A percentile compares a stretch with the other conserved stretches of the same genome.
Evolutionary conservation across 2,888 invertebrate genomes (phyloP).

Genomic region (Xylophagus ater): DNA sequence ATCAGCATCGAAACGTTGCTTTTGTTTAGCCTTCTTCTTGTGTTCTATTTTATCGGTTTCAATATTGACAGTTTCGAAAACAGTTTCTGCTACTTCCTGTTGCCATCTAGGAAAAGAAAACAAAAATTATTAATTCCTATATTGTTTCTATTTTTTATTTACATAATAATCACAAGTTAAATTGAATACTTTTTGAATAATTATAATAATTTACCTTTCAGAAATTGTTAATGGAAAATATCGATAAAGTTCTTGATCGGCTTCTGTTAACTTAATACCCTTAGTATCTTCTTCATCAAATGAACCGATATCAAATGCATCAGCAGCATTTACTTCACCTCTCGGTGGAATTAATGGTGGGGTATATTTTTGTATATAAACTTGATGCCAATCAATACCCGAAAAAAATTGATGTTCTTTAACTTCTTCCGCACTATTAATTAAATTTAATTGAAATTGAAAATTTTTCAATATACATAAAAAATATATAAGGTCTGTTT

Average conservation of each 20-base stretch:
- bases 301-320: slow-evolving; percentile 99
- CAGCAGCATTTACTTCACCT: slow-evolving; percentile 98
- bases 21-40: slow-evolving; percentile 89
- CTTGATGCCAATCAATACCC: slow-evolving; percentile 98
- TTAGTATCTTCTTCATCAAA: slow-evolving; percentile 99
- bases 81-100: slow-evolving; percentile 95
- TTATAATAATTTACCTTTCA: slow-evolving; percentile 51
- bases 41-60: slow-evolving; percentile 95
- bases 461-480: neutral
- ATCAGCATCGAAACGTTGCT: slow-evolving; percentile 85
- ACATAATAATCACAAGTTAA: neutral
- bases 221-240: slow-evolving; percentile 98
- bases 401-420: slow-evolving; percentile 96
- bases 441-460: neutral
- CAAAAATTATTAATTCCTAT: neutral
- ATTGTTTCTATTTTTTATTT: neutral
- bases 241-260: slow-evolving; percentile 96
- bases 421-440: slow-evolving; percentile 78
- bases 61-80: slow-evolving; percentile 93
- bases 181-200: neutral
- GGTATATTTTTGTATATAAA: slow-evolving; percentile 95
- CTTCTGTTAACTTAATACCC: slow-evolving; percentile 93
- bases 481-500: too few species aligned
- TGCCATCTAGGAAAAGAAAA: slow-evolving; percentile 58
- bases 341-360: slow-evolving; percentile 97